Base-by-base conservation (phyloP, 2,797 vertebrate species). In the Pipistrellus kuhlii region DNA sequence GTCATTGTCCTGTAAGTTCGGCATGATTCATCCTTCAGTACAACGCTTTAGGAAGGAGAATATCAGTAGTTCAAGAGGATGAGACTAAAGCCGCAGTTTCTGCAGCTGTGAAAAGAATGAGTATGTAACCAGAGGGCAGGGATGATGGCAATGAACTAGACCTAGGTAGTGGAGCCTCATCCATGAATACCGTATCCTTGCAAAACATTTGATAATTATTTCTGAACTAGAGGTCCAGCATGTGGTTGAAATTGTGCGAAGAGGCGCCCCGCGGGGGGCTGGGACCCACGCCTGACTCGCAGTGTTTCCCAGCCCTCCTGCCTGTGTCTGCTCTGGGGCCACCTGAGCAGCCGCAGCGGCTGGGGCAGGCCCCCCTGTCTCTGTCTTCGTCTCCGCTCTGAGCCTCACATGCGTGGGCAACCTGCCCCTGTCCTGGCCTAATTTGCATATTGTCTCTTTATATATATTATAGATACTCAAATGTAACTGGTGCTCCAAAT, bases 131-230 rank as follows among this genome's bases (percentile, higher is more conserved):
- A 85, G 55, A 82, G 44, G 25, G 5, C 27, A 78, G 15, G 76
- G 68, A 71, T 18, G 11, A 83, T 59, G 51, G 15, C 66, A 84
- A 11, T 62, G 35, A 66, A 18, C 23, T 71, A 51, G 46, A 18
- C 27, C 30, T 32, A 55, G n/a, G 15, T 44, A 75, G 51, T 48
- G 5, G 72, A 81, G 23, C 38, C 27, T 35, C 73, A 73, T 83
- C 71, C 8, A 55, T 14, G 10, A 87, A 77, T 17, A 81, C 13
- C 1, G 11, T 18, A 46, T 46, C 53, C 55, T 3, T 80, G 20
- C 76, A 86, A 91, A 89, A 59, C 25, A 38, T 51, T 85, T 82
- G 80, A 4, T 71, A 53, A 64, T 86, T 71, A 78, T 66, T 86
- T 48, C 68, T 55, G 25, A 90, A 55, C 53, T 55, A 23, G 53